A percentile compares a stretch with the other conserved stretches of the same genome.
These are phyloP conservation scores for Monoplex corrugatus DNA, from an alignment of 2,888 invertebrate species.

Conservation along the genomic window DNA sequence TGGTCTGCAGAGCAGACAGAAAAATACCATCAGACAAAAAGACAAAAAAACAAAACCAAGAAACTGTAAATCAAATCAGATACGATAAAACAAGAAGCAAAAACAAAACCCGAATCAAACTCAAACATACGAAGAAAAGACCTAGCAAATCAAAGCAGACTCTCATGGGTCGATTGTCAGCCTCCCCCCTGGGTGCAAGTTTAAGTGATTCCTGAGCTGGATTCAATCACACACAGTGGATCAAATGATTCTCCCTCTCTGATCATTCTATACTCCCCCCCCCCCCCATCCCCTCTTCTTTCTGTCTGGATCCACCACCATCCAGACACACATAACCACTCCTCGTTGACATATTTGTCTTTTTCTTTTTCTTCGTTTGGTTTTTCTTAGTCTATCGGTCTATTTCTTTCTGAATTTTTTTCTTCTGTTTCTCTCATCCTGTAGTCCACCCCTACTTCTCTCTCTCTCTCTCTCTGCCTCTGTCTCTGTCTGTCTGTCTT, in stretches of 20 bases:
- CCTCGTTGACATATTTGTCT: background rate
- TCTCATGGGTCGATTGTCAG: background rate
- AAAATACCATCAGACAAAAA: background rate
- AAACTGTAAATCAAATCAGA: background rate
- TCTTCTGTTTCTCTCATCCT: constrained; percentile 9
- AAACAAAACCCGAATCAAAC: background rate
- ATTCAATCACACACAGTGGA: background rate
- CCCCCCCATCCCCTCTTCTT: background rate
- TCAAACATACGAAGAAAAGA: background rate
- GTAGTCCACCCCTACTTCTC: no score
- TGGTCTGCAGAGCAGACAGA: no score
- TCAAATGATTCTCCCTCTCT: background rate
- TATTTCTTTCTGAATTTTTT: background rate
- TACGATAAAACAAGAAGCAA: background rate
- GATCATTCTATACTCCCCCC: background rate
- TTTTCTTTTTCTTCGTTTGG: background rate
- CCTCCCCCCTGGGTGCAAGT: no score
- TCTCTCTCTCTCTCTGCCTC: constrained; percentile 16
- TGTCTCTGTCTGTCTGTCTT: constrained; percentile 19
- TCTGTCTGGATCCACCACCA: background rate
- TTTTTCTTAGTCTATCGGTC: background rate
- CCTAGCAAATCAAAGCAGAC: background rate
- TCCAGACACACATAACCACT: background rate
- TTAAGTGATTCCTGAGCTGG: no score
- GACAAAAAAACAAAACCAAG: background rate